Percentiles rank a stretch among this genome's conserved stretches.
phyloP scores from a whole-genome alignment of 2,113 vertebrate genomes.

The Panthera uncia region DNA sequence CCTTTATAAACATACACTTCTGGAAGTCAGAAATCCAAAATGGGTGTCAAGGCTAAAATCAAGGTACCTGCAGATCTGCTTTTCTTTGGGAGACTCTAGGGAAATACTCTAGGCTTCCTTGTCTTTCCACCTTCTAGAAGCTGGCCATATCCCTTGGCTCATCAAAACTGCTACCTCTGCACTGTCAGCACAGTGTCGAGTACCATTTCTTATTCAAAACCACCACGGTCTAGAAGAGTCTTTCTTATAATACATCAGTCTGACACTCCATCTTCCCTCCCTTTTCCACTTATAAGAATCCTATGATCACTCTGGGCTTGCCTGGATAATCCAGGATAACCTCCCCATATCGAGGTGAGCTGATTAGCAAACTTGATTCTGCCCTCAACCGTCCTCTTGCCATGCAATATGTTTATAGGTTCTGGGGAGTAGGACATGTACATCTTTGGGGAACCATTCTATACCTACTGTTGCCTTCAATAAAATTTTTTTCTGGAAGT shows the following conservation, averaged over 20 bases:
- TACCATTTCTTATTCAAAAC: background rate
- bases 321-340: background rate
- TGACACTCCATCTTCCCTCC: background rate
- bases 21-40: background rate
- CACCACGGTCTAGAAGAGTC: background rate
- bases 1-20: background rate
- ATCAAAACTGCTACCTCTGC: too few relatives aligned
- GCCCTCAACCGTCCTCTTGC: background rate
- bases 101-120: background rate
- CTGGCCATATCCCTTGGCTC: background rate
- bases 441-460: background rate
- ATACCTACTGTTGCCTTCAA: background rate
- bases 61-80: too few relatives aligned
- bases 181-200: too few relatives aligned
- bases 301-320: background rate
- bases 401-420: background rate
- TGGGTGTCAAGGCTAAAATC: background rate
- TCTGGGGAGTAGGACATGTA: background rate
- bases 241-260: background rate
- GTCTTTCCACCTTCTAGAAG: background rate
- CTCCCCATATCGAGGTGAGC: background rate
- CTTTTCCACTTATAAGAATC: background rate
- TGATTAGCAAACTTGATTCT: background rate
- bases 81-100: background rate
- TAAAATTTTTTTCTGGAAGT: background rate